Percentiles rank a stretch among this genome's conserved stretches.
These are phyloP conservation scores for Anoplius nigerrimus DNA, from an alignment of 2,888 invertebrate species.

Conservation along the genomic window DNA sequence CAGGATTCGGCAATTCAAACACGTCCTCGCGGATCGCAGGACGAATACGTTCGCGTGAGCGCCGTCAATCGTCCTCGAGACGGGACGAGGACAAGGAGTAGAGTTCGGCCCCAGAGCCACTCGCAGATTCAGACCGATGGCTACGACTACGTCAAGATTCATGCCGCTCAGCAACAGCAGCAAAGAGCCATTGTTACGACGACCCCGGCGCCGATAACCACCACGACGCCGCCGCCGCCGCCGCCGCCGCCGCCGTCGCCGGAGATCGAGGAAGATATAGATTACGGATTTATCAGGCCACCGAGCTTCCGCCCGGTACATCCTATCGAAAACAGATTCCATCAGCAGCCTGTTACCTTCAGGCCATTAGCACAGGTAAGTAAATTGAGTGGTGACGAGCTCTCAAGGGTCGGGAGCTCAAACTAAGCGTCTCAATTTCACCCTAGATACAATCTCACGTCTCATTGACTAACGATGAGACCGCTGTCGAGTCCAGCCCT, in stretches of 20 bases:
- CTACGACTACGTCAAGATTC: constrained; percentile 69
- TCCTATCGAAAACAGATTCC: constrained; percentile 49
- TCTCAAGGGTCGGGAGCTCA: too few species aligned
- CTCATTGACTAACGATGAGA: constrained; percentile 45
- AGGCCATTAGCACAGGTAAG: constrained; percentile 52
- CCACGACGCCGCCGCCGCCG: constrained; percentile 45
- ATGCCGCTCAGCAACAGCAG: constrained; percentile 47
- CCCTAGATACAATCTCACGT: constrained; percentile 33
- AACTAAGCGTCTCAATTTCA: neutral
- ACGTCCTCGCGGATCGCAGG: constrained; percentile 64
- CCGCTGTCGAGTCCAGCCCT: constrained; percentile 55
- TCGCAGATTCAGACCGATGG: constrained; percentile 67
- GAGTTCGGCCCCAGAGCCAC: constrained; percentile 53
- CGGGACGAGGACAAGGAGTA: constrained; percentile 23
- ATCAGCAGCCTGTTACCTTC: constrained; percentile 48
- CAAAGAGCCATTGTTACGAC: constrained; percentile 44
- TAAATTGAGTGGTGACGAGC: neutral
- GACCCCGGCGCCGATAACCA: constrained; percentile 53
- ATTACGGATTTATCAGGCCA: constrained; percentile 76
- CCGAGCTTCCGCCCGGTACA: constrained; percentile 72
- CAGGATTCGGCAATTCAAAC: constrained; percentile 68
- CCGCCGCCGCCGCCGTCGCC: constrained; percentile 44
- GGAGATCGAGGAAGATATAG: constrained; percentile 60
- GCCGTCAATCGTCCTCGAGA: constrained; percentile 60
- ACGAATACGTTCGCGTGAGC: constrained; percentile 71